A percentile compares a stretch with the other conserved stretches of the same genome.
Evolutionary conservation across 1,140 invertebrate species (phyloP).

Genomic region (Papilio xuthus): DNA sequence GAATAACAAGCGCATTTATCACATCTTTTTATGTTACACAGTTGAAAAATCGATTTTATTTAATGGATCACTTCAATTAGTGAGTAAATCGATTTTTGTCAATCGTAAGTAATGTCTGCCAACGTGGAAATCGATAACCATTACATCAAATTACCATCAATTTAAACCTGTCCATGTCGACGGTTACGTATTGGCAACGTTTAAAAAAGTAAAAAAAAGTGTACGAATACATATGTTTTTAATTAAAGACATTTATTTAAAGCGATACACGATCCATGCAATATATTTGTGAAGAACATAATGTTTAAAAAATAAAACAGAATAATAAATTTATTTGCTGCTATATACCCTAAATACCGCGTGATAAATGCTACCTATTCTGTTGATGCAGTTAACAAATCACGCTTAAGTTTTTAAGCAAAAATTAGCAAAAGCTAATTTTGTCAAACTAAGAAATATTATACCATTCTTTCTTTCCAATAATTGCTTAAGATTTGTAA

Average conservation of each 20-base stretch:
- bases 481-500: not conserved
- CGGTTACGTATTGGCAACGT: constrained; percentile 12
- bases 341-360: not conserved
- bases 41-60: constrained; percentile 47
- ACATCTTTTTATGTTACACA: too few species aligned
- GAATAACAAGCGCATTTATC: too few species aligned
- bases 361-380: not conserved
- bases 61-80: constrained; percentile 17
- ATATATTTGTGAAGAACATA: not conserved
- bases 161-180: constrained; percentile 14
- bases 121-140: constrained; percentile 20
- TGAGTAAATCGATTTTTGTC: constrained; percentile 18
- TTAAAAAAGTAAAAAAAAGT: constrained; percentile 4
- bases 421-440: too few species aligned
- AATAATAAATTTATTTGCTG: not conserved
- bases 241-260: constrained; percentile 11
- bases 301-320: not conserved
- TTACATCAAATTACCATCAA: constrained; percentile 28
- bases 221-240: not conserved
- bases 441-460: not conserved
- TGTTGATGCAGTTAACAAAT: not conserved
- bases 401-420: not conserved
- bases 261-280: not conserved
- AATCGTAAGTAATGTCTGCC: constrained; percentile 14
- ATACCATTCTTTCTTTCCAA: not conserved